Conservation (phyloP, 2,113 vertebrate genomes). For the Hoplias malabaricus region DNA sequence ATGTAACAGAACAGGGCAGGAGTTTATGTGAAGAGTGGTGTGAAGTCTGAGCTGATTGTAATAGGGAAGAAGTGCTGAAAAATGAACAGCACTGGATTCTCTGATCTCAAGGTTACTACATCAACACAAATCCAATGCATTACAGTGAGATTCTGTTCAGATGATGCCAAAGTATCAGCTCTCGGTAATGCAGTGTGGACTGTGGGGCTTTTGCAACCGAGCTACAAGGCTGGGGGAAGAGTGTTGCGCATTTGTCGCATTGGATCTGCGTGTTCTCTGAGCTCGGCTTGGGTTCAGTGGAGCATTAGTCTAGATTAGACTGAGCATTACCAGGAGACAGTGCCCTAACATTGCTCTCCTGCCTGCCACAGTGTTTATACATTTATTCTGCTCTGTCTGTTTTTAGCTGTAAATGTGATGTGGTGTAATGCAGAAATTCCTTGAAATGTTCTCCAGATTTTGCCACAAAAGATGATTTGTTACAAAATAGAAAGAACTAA, state of each 20-base stretch:
- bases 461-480: not conserved
- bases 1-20: too few relatives aligned
- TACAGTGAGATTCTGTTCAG: not conserved
- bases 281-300: conserved; percentile 4
- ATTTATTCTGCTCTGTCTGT: conserved; percentile 7
- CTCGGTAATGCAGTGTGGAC: not conserved
- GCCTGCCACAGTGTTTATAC: not conserved
- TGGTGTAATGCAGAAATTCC: not conserved
- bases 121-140: not conserved
- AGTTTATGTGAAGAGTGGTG: too few relatives aligned
- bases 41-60: too few relatives aligned
- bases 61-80: not conserved
- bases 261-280: conserved; percentile 14
- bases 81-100: not conserved
- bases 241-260: conserved; percentile 23
- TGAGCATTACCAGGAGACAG: conserved; percentile 3
- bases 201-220: not conserved
- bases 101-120: not conserved
- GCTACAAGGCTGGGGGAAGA: not conserved
- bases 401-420: conserved; percentile 15
- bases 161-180: not conserved
- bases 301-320: conserved; percentile 31
- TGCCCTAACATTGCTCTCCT: conserved; percentile 17
- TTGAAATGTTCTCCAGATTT: not conserved
- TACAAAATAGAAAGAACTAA: not conserved